Evolutionary conservation across 2,113 vertebrate species (phyloP), one percentile per base, ranked within the genome.

Genomic region (Plectropomus leopardus): DNA sequence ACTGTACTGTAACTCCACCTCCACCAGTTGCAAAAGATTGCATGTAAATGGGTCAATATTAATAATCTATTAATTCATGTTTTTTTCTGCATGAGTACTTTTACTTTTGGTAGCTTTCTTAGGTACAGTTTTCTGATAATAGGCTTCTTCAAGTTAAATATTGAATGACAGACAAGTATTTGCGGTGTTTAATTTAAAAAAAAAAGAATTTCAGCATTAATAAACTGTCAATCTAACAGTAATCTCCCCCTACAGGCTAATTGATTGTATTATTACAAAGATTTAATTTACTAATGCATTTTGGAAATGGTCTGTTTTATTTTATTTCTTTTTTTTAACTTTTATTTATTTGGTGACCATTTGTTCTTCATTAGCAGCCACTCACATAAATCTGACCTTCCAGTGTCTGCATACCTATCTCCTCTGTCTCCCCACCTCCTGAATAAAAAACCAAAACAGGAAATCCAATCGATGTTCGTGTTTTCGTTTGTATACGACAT

Each of bases 401-500:
- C 66, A 48, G 13, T n/a, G 2, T n/a, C 72, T 66, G 73, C 78
- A 68, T 70, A 4, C 45, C 1, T 2, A 19, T 17, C 16, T 68
- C 45, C 7, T 26, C 34, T 40, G 23, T 48, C 7, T 58, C 57
- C 17, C 15, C 42, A 19, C 11, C 53, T 59, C 47, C 40, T n/a
- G n/a, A 42, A 60, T 40, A 67, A 1, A 17, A 16, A 47, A 9
- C 36, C 8, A 32, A 73, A 70, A 26, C 55, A 40, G 36, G 50
- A 76, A 70, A 51, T 40, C 6, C 42, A 36, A 30, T 42, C 8
- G 16, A 6, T n/a, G 30, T 66, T 40, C 19, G 26, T 17, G 24
- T 80, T 79, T 92, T 92, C 76, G 80, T 88, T 89, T 64, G 34
- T 65, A 58, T 48, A 4, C 36, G 17, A 51, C 69, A 21, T 40